Base-by-base conservation (phyloP, 1,140 invertebrate species). In the Drosophila sp. region DNA sequence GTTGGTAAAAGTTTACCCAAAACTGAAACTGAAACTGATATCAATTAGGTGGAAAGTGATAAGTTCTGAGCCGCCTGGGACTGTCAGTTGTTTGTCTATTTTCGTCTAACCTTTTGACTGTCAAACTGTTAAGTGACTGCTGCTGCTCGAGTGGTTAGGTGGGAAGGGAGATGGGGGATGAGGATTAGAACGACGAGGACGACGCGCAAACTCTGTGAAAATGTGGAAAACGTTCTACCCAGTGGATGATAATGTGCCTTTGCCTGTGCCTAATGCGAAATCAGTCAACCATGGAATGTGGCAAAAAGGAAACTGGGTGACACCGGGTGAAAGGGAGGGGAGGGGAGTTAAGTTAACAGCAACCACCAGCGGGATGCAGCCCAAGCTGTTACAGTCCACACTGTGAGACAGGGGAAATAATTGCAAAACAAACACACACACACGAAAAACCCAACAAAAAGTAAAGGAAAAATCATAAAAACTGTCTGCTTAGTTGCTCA, bases 21-120 rank as follows among this genome's bases (percentile, higher is more conserved):
- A 78, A 77, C 57, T 35, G 81, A 72, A 86, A 75, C 68, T 60
- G 79, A 76, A 79, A 89, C 83, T 87, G 83, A 83, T 86, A 86
- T 86, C 83, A 86, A 86, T 86, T 86, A 86, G 66, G 76, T 71
- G 76, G 83, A 86, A 87, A 86, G 83, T 77, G 83, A 86, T 87
- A 87, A 86, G 79, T 86, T 86, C 41, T 32, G 29, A 11, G 71
- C 27, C 70, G 70, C 57, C 57, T 62, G 72, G 67, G 63, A 70
- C 61, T 73, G 56, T 71, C 65, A 71, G 65, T 84, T 74, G 75
- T 72, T 82, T 86, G 72, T 74, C 80, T 67, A 66, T 65, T 70
- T 70, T 70, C 30, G 60, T 40, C 50, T 80, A 87, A 40, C 25
- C 58, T 87, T 86, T 79, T 72, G 64, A 76, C 79, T 82, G 62